These are phyloP conservation scores for Arctocebus calabarensis DNA, from an alignment of 2,797 vertebrate species.

Conservation along the genomic window DNA sequence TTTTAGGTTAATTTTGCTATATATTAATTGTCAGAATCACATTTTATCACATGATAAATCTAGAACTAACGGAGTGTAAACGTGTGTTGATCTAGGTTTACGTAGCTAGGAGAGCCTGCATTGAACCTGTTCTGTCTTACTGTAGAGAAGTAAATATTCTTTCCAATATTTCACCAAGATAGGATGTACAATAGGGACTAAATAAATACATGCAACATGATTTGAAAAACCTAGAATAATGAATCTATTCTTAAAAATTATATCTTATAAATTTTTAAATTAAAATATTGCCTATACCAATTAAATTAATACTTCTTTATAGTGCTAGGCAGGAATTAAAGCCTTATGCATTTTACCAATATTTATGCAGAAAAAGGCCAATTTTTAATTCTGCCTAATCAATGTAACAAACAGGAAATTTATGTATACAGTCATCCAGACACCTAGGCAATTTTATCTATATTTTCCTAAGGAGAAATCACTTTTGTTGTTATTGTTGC, in stretches of 20 bases:
- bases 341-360: background rate
- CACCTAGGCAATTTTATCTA: background rate
- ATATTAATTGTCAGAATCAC: background rate
- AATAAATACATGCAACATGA: background rate
- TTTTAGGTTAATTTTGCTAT: constrained; percentile 8
- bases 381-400: background rate
- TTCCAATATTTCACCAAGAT: background rate
- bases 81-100: background rate
- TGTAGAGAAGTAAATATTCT: background rate
- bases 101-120: background rate
- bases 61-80: background rate
- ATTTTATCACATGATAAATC: background rate
- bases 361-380: background rate
- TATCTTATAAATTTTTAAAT: background rate
- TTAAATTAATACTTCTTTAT: background rate
- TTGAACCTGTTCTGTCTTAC: background rate
- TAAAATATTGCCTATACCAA: background rate
- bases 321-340: background rate
- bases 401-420: background rate
- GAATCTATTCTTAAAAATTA: background rate
- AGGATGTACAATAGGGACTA: background rate
- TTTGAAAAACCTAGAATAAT: background rate
- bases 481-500: background rate
- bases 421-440: background rate
- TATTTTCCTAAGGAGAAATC: background rate